Percentiles rank a stretch among this genome's conserved stretches.
These are phyloP conservation scores for Misgurnus anguillicaudatus DNA, from an alignment of 2,113 vertebrate genomes.

Conservation along the genomic window DNA sequence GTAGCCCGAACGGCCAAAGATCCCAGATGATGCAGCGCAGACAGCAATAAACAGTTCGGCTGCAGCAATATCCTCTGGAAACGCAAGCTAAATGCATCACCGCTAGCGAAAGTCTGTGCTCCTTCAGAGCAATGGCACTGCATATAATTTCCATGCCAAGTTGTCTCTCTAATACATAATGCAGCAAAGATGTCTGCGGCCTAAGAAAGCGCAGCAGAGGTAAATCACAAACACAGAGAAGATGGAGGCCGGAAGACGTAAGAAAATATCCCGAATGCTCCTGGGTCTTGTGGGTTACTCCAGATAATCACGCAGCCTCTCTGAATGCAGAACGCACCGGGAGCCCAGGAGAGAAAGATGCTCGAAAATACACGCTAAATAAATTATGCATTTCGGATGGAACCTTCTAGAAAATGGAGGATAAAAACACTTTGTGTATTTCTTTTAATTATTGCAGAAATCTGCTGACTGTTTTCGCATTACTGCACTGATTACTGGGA, in stretches of 20 bases:
- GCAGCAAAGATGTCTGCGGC: slow-evolving; percentile 35
- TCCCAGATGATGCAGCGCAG: background rate
- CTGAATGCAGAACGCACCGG: background rate
- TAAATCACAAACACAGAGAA: background rate
- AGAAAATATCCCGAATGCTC: slow-evolving; percentile 27
- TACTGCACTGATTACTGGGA: background rate
- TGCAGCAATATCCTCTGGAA: background rate
- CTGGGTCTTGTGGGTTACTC: slow-evolving; percentile 22
- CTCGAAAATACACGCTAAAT: slow-evolving; percentile 36
- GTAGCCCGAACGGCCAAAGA: background rate
- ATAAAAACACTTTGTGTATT: background rate
- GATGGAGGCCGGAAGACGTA: background rate
- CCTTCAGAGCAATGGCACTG: slow-evolving; percentile 4
- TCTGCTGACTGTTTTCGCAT: background rate
- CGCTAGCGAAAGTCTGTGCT: slow-evolving; percentile 1
- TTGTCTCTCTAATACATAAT: slow-evolving; percentile 28
- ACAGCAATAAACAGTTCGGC: background rate
- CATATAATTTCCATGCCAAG: slow-evolving; percentile 27
- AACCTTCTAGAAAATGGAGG: slow-evolving; percentile 48
- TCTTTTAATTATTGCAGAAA: too few relatives aligned
- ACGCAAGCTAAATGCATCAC: background rate
- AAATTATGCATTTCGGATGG: slow-evolving; percentile 48
- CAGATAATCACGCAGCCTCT: background rate
- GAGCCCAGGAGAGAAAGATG: slow-evolving; percentile 15
- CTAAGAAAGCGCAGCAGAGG: slow-evolving; percentile 20